Evolutionary conservation across 2,113 vertebrate genomes (phyloP).

Genomic region (Oxyura jamaicensis): DNA sequence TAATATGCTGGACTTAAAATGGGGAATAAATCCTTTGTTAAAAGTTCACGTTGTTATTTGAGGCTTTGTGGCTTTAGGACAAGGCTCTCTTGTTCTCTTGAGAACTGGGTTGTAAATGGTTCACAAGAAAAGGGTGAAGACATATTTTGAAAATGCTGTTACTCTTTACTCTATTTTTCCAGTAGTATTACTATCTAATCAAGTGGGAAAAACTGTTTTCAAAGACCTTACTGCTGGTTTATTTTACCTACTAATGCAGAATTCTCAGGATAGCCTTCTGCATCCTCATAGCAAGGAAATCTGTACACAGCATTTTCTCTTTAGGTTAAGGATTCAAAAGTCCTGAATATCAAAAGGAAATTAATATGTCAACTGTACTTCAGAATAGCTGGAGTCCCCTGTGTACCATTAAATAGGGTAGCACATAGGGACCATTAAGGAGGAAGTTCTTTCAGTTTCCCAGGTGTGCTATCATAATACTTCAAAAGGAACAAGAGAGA

Average conservation of each 20-base stretch:
- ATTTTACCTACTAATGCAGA: background rate
- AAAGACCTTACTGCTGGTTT: background rate
- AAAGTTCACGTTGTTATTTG: background rate
- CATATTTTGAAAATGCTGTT: background rate
- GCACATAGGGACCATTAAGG: background rate
- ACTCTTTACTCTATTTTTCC: background rate
- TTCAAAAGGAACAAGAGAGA: background rate
- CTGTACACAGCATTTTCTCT: background rate
- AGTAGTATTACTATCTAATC: background rate
- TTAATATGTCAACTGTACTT: background rate
- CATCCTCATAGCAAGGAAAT: background rate
- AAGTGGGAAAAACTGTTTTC: background rate
- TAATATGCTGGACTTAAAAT: background rate
- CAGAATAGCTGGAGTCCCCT: background rate
- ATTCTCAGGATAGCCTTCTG: background rate
- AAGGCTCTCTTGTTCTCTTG: background rate
- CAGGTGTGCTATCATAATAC: fast-evolving
- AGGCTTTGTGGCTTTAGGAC: background rate
- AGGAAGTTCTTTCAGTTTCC: background rate
- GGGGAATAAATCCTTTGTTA: background rate
- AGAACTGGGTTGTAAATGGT: background rate
- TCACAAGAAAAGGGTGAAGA: background rate
- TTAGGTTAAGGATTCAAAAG: background rate
- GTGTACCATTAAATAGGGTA: background rate
- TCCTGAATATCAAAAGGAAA: background rate